These are phyloP conservation scores for Drosophila birchii DNA, from an alignment of 2,888 invertebrate genomes.

Conservation along the genomic window DNA sequence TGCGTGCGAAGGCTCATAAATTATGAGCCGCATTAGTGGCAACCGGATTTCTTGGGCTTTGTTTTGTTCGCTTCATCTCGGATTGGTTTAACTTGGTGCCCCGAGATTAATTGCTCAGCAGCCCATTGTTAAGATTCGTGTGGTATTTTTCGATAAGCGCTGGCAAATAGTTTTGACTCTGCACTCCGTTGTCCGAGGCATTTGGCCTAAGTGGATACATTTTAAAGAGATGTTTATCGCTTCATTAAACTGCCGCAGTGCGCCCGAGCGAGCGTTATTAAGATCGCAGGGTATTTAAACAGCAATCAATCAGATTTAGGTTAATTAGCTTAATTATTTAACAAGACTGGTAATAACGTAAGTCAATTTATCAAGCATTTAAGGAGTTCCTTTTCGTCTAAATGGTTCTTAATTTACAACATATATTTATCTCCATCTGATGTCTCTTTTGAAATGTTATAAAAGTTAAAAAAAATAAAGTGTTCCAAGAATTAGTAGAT, in stretches of 20 bases:
- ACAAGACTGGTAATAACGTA: not conserved
- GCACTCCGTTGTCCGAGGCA: slow-evolving; percentile 19
- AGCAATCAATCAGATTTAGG: slow-evolving; percentile 25
- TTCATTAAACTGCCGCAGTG: slow-evolving; percentile 6
- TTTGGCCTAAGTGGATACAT: slow-evolving; percentile 40
- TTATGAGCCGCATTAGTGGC: slow-evolving; percentile 57
- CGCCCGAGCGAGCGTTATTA: slow-evolving; percentile 23
- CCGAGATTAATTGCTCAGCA: slow-evolving; percentile 67
- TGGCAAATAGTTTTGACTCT: slow-evolving; percentile 47
- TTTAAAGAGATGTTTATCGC: slow-evolving; percentile 31
- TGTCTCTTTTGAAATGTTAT: not conserved
- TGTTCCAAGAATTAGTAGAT: not conserved
- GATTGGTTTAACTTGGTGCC: slow-evolving; percentile 14
- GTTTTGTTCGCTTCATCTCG: slow-evolving; percentile 31
- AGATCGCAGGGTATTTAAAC: slow-evolving; percentile 16
- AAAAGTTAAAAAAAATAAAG: not conserved
- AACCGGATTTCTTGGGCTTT: slow-evolving; percentile 64
- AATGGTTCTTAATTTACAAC: not conserved
- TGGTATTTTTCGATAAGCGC: slow-evolving; percentile 47
- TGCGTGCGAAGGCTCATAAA: slow-evolving; percentile 68
- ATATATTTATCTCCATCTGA: not conserved
- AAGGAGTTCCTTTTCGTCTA: not conserved
- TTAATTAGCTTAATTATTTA: slow-evolving; percentile 2
- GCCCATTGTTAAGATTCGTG: slow-evolving; percentile 56
- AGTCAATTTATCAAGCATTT: not conserved